These are phyloP conservation scores for Ormyrus rosae DNA, from an alignment of 2,888 invertebrate species.

Conservation along the genomic window DNA sequence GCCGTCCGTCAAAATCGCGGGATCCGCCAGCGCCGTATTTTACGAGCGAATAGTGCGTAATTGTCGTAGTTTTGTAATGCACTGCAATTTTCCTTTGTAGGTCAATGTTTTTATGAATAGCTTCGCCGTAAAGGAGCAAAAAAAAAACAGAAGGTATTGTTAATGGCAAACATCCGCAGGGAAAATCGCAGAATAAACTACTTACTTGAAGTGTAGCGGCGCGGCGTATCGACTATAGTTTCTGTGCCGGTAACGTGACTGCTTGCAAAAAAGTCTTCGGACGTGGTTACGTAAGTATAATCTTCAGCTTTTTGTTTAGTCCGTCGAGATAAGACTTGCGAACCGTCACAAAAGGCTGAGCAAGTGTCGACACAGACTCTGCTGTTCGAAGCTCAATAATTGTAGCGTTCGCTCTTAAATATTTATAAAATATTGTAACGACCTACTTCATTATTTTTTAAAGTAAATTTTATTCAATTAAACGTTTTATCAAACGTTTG, in stretches of 20 bases:
- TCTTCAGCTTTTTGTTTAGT: conserved; percentile 53
- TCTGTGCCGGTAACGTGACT: conserved; percentile 49
- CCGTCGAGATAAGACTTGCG: conserved; percentile 50
- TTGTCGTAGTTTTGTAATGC: not conserved
- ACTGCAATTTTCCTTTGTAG: conserved; percentile 12
- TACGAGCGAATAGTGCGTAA: not conserved
- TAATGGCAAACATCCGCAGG: conserved; percentile 36
- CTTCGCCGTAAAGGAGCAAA: not conserved
- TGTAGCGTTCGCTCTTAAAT: conserved; percentile 30
- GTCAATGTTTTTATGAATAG: conserved; percentile 31
- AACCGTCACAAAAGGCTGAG: conserved; percentile 48
- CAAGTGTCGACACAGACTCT: conserved; percentile 46
- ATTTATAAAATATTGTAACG: conserved; percentile 27
- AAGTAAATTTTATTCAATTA: no score
- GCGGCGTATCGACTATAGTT: conserved; percentile 37
- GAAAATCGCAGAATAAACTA: conserved; percentile 44
- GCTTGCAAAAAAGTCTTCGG: conserved; percentile 50
- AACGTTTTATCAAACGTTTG: no score
- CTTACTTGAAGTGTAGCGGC: conserved; percentile 43
- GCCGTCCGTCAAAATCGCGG: not conserved
- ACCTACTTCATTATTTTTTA: not conserved
- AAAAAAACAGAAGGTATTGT: not conserved
- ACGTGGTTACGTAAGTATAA: conserved; percentile 52
- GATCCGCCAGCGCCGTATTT: no score
- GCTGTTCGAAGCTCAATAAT: conserved; percentile 31